These are phyloP conservation scores for Drosophila algonquin DNA, from an alignment of 2,888 invertebrate species.

Conservation along the genomic window DNA sequence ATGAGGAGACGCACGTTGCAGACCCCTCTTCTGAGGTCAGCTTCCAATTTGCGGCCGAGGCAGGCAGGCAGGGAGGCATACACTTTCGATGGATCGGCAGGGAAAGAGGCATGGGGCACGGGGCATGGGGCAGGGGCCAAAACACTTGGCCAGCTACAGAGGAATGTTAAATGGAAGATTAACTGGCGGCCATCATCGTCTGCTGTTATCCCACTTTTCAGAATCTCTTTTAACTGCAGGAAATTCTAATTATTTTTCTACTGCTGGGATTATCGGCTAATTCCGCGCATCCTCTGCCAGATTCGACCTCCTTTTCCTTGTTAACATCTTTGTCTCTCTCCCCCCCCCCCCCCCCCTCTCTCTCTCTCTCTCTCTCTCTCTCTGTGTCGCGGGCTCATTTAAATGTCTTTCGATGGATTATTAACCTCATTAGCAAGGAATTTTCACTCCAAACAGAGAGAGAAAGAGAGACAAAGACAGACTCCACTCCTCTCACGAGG, in stretches of 20 bases:
- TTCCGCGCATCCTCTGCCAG: background rate
- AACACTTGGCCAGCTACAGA: background rate
- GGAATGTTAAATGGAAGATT: constrained; percentile 36
- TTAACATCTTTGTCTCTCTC: too few species aligned
- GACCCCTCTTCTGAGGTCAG: constrained; percentile 80
- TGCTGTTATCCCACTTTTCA: background rate
- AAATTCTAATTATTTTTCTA: constrained; percentile 38
- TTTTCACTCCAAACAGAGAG: constrained; percentile 49
- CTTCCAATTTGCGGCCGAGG: constrained; percentile 53
- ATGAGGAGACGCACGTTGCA: constrained; percentile 79
- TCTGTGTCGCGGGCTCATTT: constrained; percentile 1
- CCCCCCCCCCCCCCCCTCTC: background rate
- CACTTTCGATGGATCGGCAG: constrained; percentile 12
- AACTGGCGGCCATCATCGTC: constrained; percentile 28
- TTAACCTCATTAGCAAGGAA: constrained; percentile 65
- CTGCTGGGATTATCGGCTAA: constrained; percentile 20
- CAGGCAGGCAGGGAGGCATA: constrained; percentile 23
- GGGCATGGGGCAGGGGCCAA: background rate
- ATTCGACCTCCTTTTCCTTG: too few species aligned
- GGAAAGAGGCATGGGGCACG: too few species aligned
- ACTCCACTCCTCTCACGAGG: constrained; percentile 1
- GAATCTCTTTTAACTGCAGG: constrained; percentile 20
- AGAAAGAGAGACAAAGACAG: background rate
- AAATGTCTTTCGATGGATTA: constrained; percentile 29
- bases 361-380: background rate